Evolutionary conservation across 1,140 invertebrate species (phyloP).

Genomic region (Rhysida immarginata): DNA sequence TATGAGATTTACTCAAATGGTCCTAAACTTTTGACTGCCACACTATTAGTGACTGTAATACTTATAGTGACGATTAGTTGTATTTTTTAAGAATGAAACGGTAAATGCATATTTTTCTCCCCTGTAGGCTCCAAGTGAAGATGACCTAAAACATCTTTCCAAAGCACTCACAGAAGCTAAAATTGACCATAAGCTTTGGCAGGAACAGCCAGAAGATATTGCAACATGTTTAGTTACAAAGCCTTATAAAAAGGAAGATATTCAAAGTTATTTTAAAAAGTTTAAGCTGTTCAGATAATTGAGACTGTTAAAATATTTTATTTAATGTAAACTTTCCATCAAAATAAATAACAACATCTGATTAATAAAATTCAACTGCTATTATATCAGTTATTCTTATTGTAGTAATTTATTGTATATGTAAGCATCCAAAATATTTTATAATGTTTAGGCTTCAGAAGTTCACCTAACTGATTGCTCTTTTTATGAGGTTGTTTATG

Average conservation of each 20-base stretch:
- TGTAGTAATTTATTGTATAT: too few species aligned
- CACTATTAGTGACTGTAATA: too few species aligned
- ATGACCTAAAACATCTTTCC: conserved; percentile 46
- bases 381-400: too few species aligned
- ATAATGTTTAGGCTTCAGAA: too few species aligned
- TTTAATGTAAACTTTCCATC: neutral
- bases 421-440: too few species aligned
- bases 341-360: neutral
- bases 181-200: conserved; percentile 85
- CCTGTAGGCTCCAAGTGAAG: conserved; percentile 55
- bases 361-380: too few species aligned
- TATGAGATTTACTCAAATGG: too few species aligned
- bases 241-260: conserved; percentile 70
- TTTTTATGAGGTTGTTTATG: too few species aligned
- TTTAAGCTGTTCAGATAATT: conserved; percentile 60
- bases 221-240: conserved; percentile 85
- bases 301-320: neutral
- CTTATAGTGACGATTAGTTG: too few species aligned
- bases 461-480: too few species aligned
- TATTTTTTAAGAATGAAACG: conserved; percentile 1
- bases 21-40: too few species aligned
- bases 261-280: conserved; percentile 73
- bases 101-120: neutral
- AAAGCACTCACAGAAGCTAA: conserved; percentile 49
- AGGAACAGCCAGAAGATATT: conserved; percentile 93